phyloP scores from a whole-genome alignment of 2,888 invertebrate species.

The Epiblema foenella region DNA sequence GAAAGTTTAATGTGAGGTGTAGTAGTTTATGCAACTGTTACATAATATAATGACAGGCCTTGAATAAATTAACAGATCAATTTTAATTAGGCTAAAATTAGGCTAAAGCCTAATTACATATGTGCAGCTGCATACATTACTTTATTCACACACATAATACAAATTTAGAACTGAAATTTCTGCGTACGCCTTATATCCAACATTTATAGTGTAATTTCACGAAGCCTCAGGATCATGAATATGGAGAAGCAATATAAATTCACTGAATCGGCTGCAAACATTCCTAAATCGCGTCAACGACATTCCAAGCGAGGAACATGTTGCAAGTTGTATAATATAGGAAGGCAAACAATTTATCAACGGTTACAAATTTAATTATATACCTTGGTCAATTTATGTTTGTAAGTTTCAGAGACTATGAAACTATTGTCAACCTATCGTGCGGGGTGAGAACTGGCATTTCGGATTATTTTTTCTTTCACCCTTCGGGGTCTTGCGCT shows the following conservation, averaged over 20 bases:
- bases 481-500: no score
- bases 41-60: no score
- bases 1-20: no score
- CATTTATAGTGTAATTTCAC: conserved; percentile 22
- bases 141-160: background rate
- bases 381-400: background rate
- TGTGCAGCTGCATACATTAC: no score
- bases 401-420: no score
- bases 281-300: conserved; percentile 29
- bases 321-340: background rate
- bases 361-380: background rate
- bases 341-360: background rate
- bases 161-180: background rate
- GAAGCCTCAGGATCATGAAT: conserved; percentile 21
- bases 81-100: no score
- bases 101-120: no score
- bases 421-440: no score
- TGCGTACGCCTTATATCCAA: background rate
- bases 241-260: conserved; percentile 36
- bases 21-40: no score
- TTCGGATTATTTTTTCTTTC: no score
- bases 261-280: conserved; percentile 36
- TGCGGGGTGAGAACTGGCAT: no score
- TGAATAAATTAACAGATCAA: no score
- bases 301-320: conserved; percentile 13